Evolutionary conservation across 2,113 vertebrate genomes (phyloP).

Genomic region (Enhydra lutris): DNA sequence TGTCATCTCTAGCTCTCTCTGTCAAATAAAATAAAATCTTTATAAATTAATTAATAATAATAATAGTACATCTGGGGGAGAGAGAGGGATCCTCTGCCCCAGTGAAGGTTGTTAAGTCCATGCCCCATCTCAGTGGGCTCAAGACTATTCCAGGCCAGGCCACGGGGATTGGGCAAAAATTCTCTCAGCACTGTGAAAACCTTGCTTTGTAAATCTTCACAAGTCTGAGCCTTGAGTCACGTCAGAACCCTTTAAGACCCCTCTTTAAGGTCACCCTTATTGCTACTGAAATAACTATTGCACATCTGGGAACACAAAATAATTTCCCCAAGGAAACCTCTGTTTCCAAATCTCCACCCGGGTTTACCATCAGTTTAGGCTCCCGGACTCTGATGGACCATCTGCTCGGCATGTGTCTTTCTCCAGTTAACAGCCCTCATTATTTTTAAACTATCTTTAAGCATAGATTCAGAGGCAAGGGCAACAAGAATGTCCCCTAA

Average conservation of each 20-base stretch:
- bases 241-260: not conserved
- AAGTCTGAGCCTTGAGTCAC: not conserved
- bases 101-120: not conserved
- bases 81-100: not conserved
- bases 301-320: conserved; percentile 45
- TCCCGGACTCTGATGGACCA: not conserved
- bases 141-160: not conserved
- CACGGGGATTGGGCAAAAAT: not conserved
- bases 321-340: conserved; percentile 17
- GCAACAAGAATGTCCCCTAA: not conserved
- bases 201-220: not conserved
- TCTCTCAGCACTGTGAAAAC: not conserved
- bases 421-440: not conserved
- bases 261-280: conserved; percentile 31
- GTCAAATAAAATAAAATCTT: too few relatives aligned
- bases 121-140: not conserved
- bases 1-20: too few relatives aligned
- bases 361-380: not conserved
- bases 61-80: not conserved
- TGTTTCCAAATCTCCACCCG: not conserved
- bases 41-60: not conserved
- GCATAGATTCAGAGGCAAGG: conserved; percentile 37
- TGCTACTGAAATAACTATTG: conserved; percentile 15
- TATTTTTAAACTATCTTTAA: conserved; percentile 39
- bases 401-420: conserved; percentile 37